Percentiles rank a stretch among this genome's conserved stretches.
Evolutionary conservation across 2,888 invertebrate genomes (phyloP).

Genomic region (Tenodera sinensis): DNA sequence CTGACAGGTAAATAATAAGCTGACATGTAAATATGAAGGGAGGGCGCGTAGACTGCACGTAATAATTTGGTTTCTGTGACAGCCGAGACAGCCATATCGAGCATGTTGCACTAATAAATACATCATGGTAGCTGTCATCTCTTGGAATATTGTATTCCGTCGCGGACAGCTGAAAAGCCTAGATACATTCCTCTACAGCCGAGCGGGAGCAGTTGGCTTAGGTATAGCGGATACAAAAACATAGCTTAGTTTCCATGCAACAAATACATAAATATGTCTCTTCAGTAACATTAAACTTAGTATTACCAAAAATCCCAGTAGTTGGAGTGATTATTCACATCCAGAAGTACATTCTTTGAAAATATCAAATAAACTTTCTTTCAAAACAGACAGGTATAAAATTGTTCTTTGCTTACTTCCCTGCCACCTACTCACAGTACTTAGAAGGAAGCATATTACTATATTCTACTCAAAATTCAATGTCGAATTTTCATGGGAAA

Average conservation of each 20-base stretch:
- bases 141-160: background rate
- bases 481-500: too few relatives aligned
- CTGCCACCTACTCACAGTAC: too few relatives aligned
- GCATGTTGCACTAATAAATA: conserved; percentile 21
- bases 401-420: too few relatives aligned
- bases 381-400: too few relatives aligned
- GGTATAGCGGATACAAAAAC: background rate
- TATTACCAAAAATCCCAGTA: too few relatives aligned
- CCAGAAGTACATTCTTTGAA: too few relatives aligned
- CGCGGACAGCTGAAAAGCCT: background rate
- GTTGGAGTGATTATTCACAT: too few relatives aligned
- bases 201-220: background rate
- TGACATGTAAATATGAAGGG: conserved; percentile 21
- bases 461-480: too few relatives aligned
- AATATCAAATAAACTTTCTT: too few relatives aligned
- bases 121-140: background rate
- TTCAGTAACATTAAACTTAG: background rate
- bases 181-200: background rate
- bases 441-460: too few relatives aligned
- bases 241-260: background rate
- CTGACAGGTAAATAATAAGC: conserved; percentile 12
- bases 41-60: conserved; percentile 15
- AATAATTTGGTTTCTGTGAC: background rate
- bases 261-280: background rate
- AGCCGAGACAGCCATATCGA: conserved; percentile 15